phyloP scores from a whole-genome alignment of 2,797 vertebrate genomes.

The Diglossa cyanea region DNA sequence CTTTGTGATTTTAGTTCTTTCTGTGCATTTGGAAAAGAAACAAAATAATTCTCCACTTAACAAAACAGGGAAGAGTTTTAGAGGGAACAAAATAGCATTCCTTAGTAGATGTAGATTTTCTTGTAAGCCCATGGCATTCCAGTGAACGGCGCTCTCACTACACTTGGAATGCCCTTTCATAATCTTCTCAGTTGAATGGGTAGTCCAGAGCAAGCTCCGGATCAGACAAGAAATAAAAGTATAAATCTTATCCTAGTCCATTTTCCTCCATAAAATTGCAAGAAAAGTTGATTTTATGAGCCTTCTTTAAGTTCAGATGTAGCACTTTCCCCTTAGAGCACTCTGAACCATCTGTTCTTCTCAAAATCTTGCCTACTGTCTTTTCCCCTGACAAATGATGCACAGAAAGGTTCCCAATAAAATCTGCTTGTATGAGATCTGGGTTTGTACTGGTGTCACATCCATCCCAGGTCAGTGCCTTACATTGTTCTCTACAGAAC shows the following conservation, averaged over 20 bases:
- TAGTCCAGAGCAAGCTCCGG: background rate
- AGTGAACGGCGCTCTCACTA: background rate
- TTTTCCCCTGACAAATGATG: background rate
- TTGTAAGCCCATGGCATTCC: background rate
- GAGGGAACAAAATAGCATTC: background rate
- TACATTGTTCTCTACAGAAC: background rate
- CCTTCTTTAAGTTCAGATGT: background rate
- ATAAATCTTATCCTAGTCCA: background rate
- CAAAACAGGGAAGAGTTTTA: background rate
- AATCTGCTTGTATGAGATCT: background rate
- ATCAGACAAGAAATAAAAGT: background rate
- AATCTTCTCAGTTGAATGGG: background rate
- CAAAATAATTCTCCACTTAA: background rate
- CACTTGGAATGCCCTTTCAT: background rate
- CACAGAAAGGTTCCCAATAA: background rate
- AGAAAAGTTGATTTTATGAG: background rate
- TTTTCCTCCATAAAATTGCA: background rate
- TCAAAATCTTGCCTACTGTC: background rate
- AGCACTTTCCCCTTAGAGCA: background rate
- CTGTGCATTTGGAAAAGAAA: background rate
- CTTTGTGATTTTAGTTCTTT: background rate
- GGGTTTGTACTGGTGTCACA: background rate
- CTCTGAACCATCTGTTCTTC: background rate
- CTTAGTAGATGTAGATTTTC: background rate
- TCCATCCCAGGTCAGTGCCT: background rate